These are phyloP conservation scores for Papilio demoleus DNA, from an alignment of 2,888 invertebrate species.

Conservation along the genomic window DNA sequence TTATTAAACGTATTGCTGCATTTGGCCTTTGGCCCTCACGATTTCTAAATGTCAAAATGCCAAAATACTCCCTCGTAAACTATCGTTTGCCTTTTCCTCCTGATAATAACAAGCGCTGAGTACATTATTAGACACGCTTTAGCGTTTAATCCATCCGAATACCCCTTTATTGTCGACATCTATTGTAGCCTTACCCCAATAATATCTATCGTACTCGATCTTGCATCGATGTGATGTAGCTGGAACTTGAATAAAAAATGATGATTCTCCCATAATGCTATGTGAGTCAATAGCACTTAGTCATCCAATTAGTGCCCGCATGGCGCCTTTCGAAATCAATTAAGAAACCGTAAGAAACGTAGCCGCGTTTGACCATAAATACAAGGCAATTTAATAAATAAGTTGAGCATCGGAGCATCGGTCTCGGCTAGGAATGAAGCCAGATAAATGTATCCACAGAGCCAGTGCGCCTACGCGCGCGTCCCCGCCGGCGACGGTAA, in stretches of 20 bases:
- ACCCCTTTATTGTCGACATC: constrained; percentile 58
- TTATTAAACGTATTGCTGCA: constrained; percentile 44
- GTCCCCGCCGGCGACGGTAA: constrained; percentile 66
- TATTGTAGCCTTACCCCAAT: constrained; percentile 63
- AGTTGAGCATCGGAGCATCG: constrained; percentile 20
- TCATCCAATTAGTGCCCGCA: constrained; percentile 75
- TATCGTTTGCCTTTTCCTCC: constrained; percentile 66
- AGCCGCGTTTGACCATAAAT: constrained; percentile 16
- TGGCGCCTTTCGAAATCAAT: constrained; percentile 66
- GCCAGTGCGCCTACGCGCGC: constrained; percentile 43
- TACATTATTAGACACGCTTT: constrained; percentile 67
- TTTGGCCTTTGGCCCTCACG: constrained; percentile 56
- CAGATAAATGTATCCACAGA: constrained; percentile 39
- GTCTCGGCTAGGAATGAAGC: constrained; percentile 33
- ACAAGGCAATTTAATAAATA: constrained; percentile 11
- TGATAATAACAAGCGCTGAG: constrained; percentile 71
- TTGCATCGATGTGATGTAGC: constrained; percentile 42
- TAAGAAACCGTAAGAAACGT: constrained; percentile 54
- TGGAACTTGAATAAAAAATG: constrained; percentile 51
- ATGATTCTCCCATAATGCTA: constrained; percentile 46
- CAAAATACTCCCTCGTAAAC: constrained; percentile 45
- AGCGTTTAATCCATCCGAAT: constrained; percentile 70
- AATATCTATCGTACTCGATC: constrained; percentile 38
- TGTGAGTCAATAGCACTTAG: constrained; percentile 66
- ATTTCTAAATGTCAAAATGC: constrained; percentile 54